phyloP scores from a whole-genome alignment of 2,113 vertebrate species.

The Prinia subflava region DNA sequence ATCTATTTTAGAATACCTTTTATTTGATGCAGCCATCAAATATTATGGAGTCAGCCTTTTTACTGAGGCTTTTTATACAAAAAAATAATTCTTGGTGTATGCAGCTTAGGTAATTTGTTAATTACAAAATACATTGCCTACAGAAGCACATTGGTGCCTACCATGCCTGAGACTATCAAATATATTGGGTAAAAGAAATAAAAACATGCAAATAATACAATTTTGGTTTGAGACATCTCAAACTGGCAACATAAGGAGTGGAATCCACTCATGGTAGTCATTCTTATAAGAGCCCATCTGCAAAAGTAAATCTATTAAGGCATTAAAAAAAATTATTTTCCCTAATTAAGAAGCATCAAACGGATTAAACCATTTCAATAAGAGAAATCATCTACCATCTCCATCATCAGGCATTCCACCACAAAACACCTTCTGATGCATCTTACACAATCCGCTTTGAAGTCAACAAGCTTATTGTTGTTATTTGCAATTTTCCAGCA shows the following conservation, averaged over 20 bases:
- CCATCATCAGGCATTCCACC: neutral
- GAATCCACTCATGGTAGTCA: neutral
- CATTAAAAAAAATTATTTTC: accelerated
- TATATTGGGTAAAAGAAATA: neutral
- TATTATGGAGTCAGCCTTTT: neutral
- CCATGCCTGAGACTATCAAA: neutral
- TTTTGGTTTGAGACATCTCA: conserved; percentile 43
- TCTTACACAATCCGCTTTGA: neutral
- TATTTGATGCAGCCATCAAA: neutral
- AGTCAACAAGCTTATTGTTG: neutral
- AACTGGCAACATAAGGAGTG: neutral
- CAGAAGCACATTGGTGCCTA: neutral
- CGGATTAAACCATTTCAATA: neutral
- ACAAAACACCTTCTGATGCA: neutral
- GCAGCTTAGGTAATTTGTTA: neutral
- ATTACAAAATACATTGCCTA: neutral
- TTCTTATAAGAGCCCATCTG: neutral
- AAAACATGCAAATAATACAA: conserved; percentile 42
- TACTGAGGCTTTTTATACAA: neutral
- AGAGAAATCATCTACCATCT: neutral
- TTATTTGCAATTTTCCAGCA: neutral
- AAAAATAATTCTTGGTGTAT: neutral
- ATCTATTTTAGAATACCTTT: neutral
- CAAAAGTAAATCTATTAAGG: neutral
- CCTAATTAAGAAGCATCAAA: neutral